phyloP scores from a whole-genome alignment of 2,888 invertebrate species.

The Ichneumoninae sp. region DNA sequence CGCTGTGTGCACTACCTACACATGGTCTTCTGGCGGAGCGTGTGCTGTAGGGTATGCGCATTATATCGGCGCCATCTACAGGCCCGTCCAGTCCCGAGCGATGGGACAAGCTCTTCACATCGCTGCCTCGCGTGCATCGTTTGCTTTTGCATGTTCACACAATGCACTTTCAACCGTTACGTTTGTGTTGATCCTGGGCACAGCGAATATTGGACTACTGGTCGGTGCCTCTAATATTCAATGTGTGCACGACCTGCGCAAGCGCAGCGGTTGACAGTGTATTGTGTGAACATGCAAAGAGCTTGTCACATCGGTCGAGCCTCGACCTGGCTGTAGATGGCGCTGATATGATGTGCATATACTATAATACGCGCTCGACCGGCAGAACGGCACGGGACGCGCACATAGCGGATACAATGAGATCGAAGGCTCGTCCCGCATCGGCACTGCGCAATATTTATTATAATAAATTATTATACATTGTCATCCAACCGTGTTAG shows the following conservation, averaged over 20 bases:
- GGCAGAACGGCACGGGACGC: background rate
- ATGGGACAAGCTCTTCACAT: background rate
- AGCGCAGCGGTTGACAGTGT: background rate
- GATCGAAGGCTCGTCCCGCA: background rate
- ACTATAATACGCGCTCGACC: background rate
- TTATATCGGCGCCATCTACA: background rate
- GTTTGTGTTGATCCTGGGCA: background rate
- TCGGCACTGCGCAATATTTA: background rate
- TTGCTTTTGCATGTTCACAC: background rate
- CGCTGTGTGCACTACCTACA: background rate
- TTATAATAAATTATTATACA: background rate
- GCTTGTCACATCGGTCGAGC: background rate
- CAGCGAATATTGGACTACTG: background rate
- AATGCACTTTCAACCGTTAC: background rate
- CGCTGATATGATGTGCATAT: background rate
- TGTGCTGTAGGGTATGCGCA: background rate
- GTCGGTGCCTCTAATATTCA: background rate
- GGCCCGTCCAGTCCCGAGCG: background rate
- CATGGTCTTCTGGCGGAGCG: background rate
- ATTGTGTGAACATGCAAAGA: background rate
- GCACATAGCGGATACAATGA: background rate
- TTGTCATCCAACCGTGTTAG: background rate
- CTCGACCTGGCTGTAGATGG: background rate
- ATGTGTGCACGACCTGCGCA: background rate
- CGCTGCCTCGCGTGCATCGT: background rate